phyloP scores from a whole-genome alignment of 2,888 invertebrate species.

The Stenolophus ochropezus region DNA sequence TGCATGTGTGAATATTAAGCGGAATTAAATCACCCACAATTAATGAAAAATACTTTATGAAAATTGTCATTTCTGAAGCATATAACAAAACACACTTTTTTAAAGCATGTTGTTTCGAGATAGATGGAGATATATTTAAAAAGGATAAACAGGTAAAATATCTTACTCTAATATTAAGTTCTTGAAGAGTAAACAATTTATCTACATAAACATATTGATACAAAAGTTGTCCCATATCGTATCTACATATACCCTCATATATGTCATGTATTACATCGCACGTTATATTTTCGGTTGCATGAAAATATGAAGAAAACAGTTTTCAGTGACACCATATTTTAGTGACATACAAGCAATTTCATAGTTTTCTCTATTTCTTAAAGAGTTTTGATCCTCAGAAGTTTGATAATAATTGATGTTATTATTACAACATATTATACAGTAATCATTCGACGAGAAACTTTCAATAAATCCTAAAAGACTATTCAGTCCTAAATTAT shows the following conservation, averaged over 20 bases:
- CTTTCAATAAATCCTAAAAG: not conserved
- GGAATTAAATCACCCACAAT: not conserved
- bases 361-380: not conserved
- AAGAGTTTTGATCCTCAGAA: not conserved
- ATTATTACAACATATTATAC: no score
- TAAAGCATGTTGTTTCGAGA: not conserved
- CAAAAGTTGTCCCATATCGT: not conserved
- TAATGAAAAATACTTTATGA: not conserved
- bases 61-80: not conserved
- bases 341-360: not conserved
- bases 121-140: not conserved
- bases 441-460: not conserved
- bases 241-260: not conserved
- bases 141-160: not conserved
- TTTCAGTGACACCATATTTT: no score
- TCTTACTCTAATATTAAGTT: not conserved
- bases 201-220: not conserved
- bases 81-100: not conserved
- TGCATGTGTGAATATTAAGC: not conserved
- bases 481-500: not conserved
- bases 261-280: slow-evolving; percentile 1
- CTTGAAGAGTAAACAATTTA: not conserved
- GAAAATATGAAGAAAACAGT: not conserved
- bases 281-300: not conserved
- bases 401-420: not conserved